phyloP scores from a whole-genome alignment of 1,140 invertebrate genomes.

The Frieseomelitta varia region DNA sequence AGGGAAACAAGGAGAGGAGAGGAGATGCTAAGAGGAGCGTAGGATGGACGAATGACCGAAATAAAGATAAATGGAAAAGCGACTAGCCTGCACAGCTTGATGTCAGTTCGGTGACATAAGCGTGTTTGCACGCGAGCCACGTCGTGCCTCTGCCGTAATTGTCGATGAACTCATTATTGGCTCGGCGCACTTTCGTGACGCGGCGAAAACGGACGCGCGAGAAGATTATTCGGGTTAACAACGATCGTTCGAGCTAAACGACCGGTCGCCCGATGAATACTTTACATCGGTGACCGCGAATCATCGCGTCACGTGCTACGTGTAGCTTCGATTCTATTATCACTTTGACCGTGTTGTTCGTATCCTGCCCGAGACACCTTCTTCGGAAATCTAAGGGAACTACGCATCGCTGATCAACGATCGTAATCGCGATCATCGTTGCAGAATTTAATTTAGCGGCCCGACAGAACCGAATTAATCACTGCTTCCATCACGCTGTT shows the following conservation, averaged over 20 bases:
- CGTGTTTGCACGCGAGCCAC: constrained; percentile 40
- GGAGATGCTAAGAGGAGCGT: background rate
- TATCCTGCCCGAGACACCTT: background rate
- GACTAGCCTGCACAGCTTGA: background rate
- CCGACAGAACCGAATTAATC: too few relatives aligned
- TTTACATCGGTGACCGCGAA: background rate
- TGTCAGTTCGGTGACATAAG: constrained; percentile 44
- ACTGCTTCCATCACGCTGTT: background rate
- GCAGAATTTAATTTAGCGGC: background rate
- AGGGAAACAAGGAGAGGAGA: background rate
- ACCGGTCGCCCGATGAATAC: background rate
- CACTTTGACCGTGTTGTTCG: too few relatives aligned
- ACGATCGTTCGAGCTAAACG: background rate
- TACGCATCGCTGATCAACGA: background rate
- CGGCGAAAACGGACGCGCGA: background rate
- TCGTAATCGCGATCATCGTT: background rate
- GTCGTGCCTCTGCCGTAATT: constrained; percentile 22
- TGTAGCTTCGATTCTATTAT: background rate
- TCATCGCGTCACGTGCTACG: background rate
- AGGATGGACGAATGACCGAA: constrained; percentile 36
- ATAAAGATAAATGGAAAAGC: constrained; percentile 35
- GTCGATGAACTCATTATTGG: constrained; percentile 44
- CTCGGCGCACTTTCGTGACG: constrained; percentile 7
- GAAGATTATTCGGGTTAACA: constrained; percentile 27
- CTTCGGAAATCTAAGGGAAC: background rate